Base-by-base conservation (phyloP, 2,888 invertebrate species). In the Ennomos quercinarius region DNA sequence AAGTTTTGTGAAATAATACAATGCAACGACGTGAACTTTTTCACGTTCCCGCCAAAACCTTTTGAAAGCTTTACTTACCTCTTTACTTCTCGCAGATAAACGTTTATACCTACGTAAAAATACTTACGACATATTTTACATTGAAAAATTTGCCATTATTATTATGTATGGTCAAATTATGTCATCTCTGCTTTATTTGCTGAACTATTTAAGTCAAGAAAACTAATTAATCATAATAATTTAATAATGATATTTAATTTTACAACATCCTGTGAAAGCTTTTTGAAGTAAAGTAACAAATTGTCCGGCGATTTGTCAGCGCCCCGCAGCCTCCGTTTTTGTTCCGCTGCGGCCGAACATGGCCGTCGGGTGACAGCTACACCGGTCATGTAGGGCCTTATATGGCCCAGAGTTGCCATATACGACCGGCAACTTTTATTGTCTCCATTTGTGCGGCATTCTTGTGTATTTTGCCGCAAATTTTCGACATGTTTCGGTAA, bases 281-380 rank as follows among this genome's bases (percentile, higher is more conserved):
- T 68, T 77, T 77, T 74, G 74, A 68, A 63, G 49, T 55, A 72
- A 27, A 72, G 71, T 84, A 87, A 89, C 88, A 90, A 89, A 91
- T 90, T 86, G 86, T 80, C 79, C 73, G 77, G 88, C 84, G 86
- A 91, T 91, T 91, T 91, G 91, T 92, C 91, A 89, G 86, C 72
- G 78, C 76, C 79, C 56, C 37, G 83, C 74, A 84, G 86, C 78
- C 83, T 82, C 80, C 69, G 78, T 87, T 87, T 84, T 86, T 86
- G 80, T 72, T 73, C 78, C 78, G 82, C 76, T 27, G 61, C 73
- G 79, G 71, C 89, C 89, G 74, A 84, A 88, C 86, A 87, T 81
- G 90, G 91, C 80, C 65, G 74, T 68, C 71, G 68, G 64, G 71
- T 82, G 86, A 84, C 86, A 80, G 83, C 77, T 73, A 68, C 67